Conservation (phyloP, 2,797 vertebrate species). For the Phataginus tricuspis region DNA sequence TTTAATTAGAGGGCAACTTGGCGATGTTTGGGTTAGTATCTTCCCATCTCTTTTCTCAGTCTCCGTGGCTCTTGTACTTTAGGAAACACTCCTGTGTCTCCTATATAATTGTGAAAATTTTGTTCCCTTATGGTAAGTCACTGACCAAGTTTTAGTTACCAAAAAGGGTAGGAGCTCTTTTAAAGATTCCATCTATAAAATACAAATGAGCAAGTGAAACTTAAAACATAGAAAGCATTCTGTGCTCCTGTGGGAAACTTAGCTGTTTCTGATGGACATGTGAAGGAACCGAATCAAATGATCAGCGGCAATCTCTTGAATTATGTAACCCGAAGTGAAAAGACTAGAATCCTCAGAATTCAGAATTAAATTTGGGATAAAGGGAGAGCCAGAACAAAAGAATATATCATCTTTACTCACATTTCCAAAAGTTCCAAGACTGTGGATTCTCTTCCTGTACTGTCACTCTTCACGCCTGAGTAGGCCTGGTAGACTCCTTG, state of each 20-base stretch:
- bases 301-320: background rate
- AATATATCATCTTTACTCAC: background rate
- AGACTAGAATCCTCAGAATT: background rate
- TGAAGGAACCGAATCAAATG: background rate
- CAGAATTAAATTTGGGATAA: background rate
- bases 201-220: slow-evolving; percentile 43
- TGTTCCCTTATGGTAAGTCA: background rate
- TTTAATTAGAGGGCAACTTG: background rate
- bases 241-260: background rate
- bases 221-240: background rate
- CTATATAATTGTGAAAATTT: background rate
- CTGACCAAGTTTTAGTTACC: background rate
- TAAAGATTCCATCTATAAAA: background rate
- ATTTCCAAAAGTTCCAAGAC: background rate
- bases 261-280: background rate
- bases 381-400: background rate
- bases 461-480: background rate
- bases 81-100: background rate
- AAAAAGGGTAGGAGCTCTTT: background rate
- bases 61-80: background rate
- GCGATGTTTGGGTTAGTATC: background rate
- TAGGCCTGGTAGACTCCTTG: background rate
- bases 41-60: background rate
- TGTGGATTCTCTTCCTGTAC: background rate
- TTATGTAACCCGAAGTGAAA: background rate